Evolutionary conservation across 1,140 invertebrate species (phyloP).

Genomic region (Zeugodacus cucurbitae): DNA sequence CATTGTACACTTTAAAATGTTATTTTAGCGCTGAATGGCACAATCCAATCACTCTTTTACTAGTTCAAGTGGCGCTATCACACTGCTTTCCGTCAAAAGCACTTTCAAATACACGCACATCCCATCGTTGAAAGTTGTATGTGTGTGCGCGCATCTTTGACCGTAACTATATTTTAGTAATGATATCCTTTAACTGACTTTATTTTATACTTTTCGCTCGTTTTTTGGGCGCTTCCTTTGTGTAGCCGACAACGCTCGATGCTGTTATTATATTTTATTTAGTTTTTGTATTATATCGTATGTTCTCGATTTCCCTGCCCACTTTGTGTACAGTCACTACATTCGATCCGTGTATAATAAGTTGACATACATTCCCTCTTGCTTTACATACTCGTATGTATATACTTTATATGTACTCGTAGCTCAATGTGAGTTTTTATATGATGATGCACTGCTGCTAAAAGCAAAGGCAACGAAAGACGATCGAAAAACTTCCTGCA

Average conservation of each 20-base stretch:
- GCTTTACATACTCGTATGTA: neutral
- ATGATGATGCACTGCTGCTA: neutral
- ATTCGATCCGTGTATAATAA: neutral
- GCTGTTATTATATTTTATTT: neutral
- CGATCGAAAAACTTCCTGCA: neutral
- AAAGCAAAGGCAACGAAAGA: neutral
- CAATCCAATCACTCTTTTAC: neutral
- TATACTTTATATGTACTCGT: neutral
- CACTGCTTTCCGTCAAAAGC: neutral
- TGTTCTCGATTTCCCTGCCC: neutral
- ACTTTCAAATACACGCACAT: neutral
- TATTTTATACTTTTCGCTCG: neutral
- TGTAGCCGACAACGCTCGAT: neutral
- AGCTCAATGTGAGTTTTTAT: neutral
- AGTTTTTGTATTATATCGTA: neutral
- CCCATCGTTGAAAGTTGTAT: neutral
- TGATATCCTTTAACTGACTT: neutral
- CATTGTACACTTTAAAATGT: neutral
- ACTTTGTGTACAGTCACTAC: neutral
- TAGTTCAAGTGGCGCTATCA: neutral
- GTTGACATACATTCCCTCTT: neutral
- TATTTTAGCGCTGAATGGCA: neutral
- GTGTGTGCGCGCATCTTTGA: neutral
- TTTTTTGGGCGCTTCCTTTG: neutral
- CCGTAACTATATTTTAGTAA: conserved; percentile 3